These are phyloP conservation scores for Napeogenes sylphis DNA, from an alignment of 2,888 invertebrate species.

Conservation along the genomic window DNA sequence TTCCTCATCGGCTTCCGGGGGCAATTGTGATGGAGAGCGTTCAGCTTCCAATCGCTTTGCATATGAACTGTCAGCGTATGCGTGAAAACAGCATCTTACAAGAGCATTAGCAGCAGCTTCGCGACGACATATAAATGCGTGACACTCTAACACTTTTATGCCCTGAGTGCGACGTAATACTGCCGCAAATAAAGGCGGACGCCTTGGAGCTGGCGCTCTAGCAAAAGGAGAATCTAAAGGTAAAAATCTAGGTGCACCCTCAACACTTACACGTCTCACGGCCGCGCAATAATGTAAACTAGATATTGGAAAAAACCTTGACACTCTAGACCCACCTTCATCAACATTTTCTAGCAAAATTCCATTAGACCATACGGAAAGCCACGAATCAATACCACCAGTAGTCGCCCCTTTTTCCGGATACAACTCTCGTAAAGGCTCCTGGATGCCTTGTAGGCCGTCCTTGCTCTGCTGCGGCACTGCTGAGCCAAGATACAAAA, in stretches of 20 bases:
- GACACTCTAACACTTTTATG: conserved; percentile 98
- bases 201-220: conserved; percentile 92
- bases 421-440: conserved; percentile 96
- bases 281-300: conserved; percentile 97
- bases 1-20: conserved; percentile 81
- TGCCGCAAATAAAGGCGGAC: conserved; percentile 98
- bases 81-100: conserved; percentile 97
- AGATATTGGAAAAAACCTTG: conserved; percentile 97
- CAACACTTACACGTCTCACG: conserved; percentile 89
- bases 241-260: conserved; percentile 90
- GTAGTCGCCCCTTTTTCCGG: conserved; percentile 95
- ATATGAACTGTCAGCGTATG: conserved; percentile 97
- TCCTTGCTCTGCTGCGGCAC: conserved; percentile 99
- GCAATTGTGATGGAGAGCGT: conserved; percentile 62
- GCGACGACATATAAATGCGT: conserved; percentile 98
- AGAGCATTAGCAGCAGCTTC: conserved; percentile 98
- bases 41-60: conserved; percentile 88
- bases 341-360: conserved; percentile 96
- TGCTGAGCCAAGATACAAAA: conserved; percentile 96
- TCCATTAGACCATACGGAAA: conserved; percentile 98
- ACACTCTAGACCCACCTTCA: conserved; percentile 95
- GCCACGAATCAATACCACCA: conserved; percentile 96
- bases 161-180: conserved; percentile 96
- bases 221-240: conserved; percentile 98
- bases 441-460: conserved; percentile 97